phyloP scores from a whole-genome alignment of 2,797 vertebrate genomes.

The Oryzias dopingdopingensis region DNA sequence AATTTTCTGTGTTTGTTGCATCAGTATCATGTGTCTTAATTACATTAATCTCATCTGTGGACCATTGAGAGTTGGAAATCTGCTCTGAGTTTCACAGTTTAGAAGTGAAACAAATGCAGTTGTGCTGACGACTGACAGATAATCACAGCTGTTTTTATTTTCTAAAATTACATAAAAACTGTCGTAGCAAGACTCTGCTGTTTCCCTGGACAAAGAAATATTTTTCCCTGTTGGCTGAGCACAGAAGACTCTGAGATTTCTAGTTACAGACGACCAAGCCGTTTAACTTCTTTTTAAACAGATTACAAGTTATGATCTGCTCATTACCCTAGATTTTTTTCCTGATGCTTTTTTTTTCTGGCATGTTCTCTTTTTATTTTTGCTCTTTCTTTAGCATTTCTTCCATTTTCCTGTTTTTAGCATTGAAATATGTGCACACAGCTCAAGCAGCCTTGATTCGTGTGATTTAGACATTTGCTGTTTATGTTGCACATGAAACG shows the following conservation, averaged over 20 bases:
- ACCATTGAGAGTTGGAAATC: not conserved
- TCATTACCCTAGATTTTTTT: too few relatives aligned
- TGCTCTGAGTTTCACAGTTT: not conserved
- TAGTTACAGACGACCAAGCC: too few relatives aligned
- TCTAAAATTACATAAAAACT: too few relatives aligned
- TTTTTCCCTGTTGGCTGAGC: too few relatives aligned
- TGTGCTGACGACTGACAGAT: too few relatives aligned
- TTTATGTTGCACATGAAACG: slow-evolving; percentile 66
- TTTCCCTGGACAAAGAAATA: too few relatives aligned
- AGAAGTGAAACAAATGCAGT: not conserved
- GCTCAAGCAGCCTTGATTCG: slow-evolving; percentile 44
- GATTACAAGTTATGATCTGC: too few relatives aligned
- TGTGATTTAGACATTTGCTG: slow-evolving; percentile 62
- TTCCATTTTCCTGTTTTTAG: slow-evolving; percentile 15
- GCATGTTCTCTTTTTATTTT: not conserved
- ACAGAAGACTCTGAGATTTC: too few relatives aligned
- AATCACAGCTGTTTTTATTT: too few relatives aligned
- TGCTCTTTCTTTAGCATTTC: not conserved
- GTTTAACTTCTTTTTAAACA: too few relatives aligned
- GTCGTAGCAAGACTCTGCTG: too few relatives aligned
- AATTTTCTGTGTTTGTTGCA: slow-evolving; percentile 30
- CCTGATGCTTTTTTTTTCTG: not conserved
- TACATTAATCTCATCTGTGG: not conserved
- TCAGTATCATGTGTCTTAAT: slow-evolving; percentile 25
- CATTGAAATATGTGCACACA: slow-evolving; percentile 30